phyloP scores from a whole-genome alignment of 1,140 invertebrate genomes.

The Euura lappo region DNA sequence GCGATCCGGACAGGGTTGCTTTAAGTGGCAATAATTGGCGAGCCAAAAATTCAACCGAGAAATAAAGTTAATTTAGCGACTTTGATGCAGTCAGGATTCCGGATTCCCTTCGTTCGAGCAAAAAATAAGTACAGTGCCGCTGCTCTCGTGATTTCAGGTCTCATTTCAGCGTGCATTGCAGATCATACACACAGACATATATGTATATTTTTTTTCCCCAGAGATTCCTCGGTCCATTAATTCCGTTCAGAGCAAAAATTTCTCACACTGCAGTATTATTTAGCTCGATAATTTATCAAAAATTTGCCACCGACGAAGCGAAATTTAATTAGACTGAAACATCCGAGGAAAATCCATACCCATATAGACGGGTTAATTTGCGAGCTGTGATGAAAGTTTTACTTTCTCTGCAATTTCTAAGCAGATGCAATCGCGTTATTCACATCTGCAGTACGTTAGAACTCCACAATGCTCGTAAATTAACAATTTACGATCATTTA shows the following conservation, averaged over 20 bases:
- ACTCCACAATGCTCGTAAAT: no score
- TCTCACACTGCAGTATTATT: no score
- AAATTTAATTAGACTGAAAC: not conserved
- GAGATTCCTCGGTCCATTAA: no score
- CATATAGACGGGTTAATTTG: not conserved
- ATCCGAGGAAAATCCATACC: not conserved
- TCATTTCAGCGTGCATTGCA: not conserved
- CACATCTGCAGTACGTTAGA: not conserved
- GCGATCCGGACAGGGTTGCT: not conserved
- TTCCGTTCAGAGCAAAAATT: no score
- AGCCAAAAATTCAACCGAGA: not conserved
- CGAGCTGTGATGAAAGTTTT: constrained; percentile 38
- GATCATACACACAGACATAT: no score
- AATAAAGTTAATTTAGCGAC: not conserved
- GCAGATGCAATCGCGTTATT: not conserved
- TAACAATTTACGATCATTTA: constrained; percentile 12
- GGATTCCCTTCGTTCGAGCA: not conserved
- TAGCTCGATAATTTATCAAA: no score
- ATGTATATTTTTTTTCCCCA: no score
- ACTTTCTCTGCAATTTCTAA: constrained; percentile 41
- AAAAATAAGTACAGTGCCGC: not conserved
- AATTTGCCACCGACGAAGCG: not conserved
- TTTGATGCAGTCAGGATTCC: not conserved
- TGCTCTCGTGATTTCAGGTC: not conserved
- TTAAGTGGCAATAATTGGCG: constrained; percentile 3